Base-by-base conservation (phyloP, 2,888 invertebrate genomes). In the Timema cristinae region DNA sequence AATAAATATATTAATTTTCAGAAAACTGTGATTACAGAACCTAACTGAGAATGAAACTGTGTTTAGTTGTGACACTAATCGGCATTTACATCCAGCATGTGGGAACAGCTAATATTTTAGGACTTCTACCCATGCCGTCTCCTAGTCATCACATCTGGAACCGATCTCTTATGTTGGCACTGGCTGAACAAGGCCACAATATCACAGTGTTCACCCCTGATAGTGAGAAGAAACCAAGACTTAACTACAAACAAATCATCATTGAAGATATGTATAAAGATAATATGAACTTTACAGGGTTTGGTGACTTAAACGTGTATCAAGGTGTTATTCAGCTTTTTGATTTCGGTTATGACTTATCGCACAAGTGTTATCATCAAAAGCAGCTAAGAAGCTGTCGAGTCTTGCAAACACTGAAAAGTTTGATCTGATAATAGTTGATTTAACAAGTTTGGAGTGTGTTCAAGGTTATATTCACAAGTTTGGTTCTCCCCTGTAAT, bases 61-160 rank as follows among this genome's bases (percentile, higher is more conserved):
- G 32, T 32, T 32, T 32, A 32, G 32, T 32, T 32, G 32, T 32
- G 32, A 32, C 32, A 32, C 4, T 32, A 32, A 32, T 32, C 32
- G 32, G 32, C 32, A 32, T 32, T 32, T 32, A 32, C 32, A 32
- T 32, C 32, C 32, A 32, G 32, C 32, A 32, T 32, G 32, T 32
- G 59, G 15, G 32, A 11, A n/a, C 63, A 11, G 71, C 72, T 4
- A 73, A 70, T 8, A 73, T 75, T 51, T 67, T 75, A 49, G 73
- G 69, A 9, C 16, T 75, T 7, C 10, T 75, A 51, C 15, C 67
- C 13, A 73, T 69, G 7, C 71, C 73, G 2, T 75, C 75, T 4
- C 71, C 69, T 0, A 75, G 75, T 59, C 75, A 75, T 69, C 71
- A 75, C 68, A 73, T 75, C 49, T 75, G 72, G 72, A 73, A 72